Evolutionary conservation across 1,140 invertebrate genomes (phyloP).

Genomic region (Ridgeia piscesae): DNA sequence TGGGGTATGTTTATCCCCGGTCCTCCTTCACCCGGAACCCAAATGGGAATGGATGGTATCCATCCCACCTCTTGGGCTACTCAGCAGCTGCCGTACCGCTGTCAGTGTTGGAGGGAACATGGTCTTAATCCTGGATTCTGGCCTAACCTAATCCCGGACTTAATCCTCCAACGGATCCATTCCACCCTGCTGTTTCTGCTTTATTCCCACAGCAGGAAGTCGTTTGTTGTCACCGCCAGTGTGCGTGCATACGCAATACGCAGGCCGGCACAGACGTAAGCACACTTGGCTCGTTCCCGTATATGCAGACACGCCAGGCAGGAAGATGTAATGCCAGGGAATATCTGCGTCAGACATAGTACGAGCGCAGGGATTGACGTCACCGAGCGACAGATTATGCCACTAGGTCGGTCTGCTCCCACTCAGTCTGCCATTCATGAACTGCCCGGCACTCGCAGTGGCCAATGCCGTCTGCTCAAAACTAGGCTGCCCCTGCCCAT

Average conservation of each 20-base stretch:
- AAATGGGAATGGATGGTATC: background rate
- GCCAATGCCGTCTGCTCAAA: background rate
- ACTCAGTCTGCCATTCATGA: background rate
- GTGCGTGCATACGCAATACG: background rate
- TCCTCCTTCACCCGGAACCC: background rate
- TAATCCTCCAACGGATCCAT: background rate
- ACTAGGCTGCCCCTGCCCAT: background rate
- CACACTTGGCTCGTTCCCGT: background rate
- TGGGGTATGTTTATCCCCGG: background rate
- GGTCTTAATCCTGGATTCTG: background rate
- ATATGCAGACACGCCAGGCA: background rate
- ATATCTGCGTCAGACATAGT: background rate
- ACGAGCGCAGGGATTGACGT: background rate
- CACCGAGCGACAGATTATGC: background rate
- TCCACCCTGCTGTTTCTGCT: background rate
- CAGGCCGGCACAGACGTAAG: background rate
- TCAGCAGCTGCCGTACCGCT: background rate
- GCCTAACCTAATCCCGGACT: background rate
- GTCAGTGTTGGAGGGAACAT: background rate
- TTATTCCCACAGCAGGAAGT: background rate
- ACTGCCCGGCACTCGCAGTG: background rate
- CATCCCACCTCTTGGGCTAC: background rate
- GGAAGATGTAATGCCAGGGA: background rate
- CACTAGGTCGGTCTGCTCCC: background rate
- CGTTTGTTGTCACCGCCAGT: background rate